Conservation (phyloP, 2,888 invertebrate species). For the Drosophila histrio region DNA sequence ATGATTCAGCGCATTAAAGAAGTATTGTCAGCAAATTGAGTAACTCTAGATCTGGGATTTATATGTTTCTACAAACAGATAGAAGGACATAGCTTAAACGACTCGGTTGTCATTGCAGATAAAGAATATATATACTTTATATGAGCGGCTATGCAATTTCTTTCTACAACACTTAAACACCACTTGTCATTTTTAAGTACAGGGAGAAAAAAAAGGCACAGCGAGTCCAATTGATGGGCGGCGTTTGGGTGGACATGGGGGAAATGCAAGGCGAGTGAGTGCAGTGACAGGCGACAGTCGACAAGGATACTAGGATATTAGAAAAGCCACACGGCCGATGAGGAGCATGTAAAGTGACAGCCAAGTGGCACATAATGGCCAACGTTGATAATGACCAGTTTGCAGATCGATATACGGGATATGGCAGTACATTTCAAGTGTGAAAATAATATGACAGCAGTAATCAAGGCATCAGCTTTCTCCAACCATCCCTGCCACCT, state of each 20-base stretch:
- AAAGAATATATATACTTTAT: too few relatives aligned
- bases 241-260: neutral
- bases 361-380: constrained; percentile 61
- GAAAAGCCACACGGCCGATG: constrained; percentile 51
- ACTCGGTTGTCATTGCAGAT: too few relatives aligned
- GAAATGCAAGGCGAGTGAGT: constrained; percentile 14
- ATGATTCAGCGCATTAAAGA: too few relatives aligned
- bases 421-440: constrained; percentile 64
- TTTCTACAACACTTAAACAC: too few relatives aligned
- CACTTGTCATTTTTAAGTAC: neutral
- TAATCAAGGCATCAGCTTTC: constrained; percentile 61
- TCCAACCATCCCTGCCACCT: neutral
- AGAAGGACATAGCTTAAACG: too few relatives aligned
- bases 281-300: constrained; percentile 29
- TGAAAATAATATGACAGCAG: constrained; percentile 77
- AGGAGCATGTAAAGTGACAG: constrained; percentile 66
- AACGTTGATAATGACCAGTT: constrained; percentile 62
- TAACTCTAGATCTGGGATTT: too few relatives aligned
- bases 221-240: constrained; percentile 1
- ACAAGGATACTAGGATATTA: constrained; percentile 56
- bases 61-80: too few relatives aligned
- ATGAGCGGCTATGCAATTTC: too few relatives aligned
- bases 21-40: too few relatives aligned
- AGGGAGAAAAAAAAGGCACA: neutral
- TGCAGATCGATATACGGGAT: constrained; percentile 51